phyloP scores from a whole-genome alignment of 2,113 vertebrate species.

The Petrocephalus microphthalmus region DNA sequence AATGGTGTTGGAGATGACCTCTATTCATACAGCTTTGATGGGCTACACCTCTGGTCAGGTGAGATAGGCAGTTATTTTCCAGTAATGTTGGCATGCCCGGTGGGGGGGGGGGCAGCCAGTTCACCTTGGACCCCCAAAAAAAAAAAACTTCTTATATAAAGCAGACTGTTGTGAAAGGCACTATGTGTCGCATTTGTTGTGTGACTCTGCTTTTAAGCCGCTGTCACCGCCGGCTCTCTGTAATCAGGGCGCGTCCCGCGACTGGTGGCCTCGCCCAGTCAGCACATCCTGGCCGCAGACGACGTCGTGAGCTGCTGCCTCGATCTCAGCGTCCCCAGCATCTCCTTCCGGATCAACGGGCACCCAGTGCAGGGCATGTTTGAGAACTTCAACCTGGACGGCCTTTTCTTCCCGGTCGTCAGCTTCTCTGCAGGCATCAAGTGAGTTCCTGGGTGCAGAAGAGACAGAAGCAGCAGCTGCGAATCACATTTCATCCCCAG shows the following conservation, averaged over 20 bases:
- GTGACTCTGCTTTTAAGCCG: not conserved
- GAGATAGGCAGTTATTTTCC: conserved; percentile 5
- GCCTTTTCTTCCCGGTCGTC: conserved; percentile 82
- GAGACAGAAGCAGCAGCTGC: not conserved
- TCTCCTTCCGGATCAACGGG: conserved; percentile 87
- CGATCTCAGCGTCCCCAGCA: conserved; percentile 82
- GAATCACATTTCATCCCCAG: not conserved
- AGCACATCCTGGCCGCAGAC: conserved; percentile 70
- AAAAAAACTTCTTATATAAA: no score
- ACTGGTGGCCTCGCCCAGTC: conserved; percentile 64
- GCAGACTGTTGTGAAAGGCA: not conserved
- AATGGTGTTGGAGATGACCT: conserved; percentile 88
- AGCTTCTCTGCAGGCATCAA: conserved; percentile 84
- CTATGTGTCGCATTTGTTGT: not conserved
- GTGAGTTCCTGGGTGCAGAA: conserved; percentile 49
- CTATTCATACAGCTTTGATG: conserved; percentile 83
- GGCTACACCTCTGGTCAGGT: conserved; percentile 86
- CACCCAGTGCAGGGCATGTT: conserved; percentile 89
- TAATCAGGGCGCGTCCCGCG: conserved; percentile 73
- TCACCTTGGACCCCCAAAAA: not conserved
- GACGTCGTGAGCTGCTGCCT: conserved; percentile 88
- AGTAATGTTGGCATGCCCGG: not conserved
- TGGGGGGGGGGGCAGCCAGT: not conserved
- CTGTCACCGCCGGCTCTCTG: not conserved
- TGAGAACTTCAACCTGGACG: conserved; percentile 83